Evolutionary conservation across 2,797 vertebrate genomes (phyloP).

Genomic region (Setipinna tenuifilis): DNA sequence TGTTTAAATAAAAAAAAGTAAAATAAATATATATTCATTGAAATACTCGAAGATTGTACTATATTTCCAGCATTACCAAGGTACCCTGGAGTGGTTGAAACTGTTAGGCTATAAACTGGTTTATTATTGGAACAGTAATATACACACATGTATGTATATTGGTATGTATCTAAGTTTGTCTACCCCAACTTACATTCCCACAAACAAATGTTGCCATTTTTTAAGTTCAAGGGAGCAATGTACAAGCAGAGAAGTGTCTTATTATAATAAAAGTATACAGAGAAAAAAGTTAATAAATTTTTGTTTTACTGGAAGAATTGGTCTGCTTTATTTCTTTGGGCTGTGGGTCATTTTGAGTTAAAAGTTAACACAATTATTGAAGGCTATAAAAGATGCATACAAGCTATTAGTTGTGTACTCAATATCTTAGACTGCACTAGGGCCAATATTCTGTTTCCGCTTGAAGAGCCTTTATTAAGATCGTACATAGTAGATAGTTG

Average conservation of each 20-base stretch:
- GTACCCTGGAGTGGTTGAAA: slow-evolving; percentile 78
- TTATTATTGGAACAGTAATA: slow-evolving; percentile 81
- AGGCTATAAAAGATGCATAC: no score
- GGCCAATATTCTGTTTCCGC: no score
- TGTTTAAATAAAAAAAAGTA: slow-evolving; percentile 69
- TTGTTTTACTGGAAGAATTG: slow-evolving; percentile 81
- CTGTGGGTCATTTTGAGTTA: not conserved
- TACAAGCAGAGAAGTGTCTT: slow-evolving; percentile 89
- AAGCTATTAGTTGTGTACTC: no score
- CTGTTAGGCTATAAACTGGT: slow-evolving; percentile 80
- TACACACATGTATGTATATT: slow-evolving; percentile 86
- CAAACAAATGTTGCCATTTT: slow-evolving; percentile 84
- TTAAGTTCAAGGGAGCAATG: slow-evolving; percentile 87
- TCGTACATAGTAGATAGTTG: no score
- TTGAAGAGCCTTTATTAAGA: no score
- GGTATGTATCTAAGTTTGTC: slow-evolving; percentile 86
- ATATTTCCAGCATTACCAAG: slow-evolving; percentile 78
- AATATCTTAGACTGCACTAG: no score
- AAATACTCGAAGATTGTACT: slow-evolving; percentile 82
- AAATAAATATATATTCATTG: slow-evolving; percentile 70
- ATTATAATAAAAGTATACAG: slow-evolving; percentile 87
- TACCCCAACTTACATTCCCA: slow-evolving; percentile 88
- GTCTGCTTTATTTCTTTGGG: slow-evolving; percentile 58
- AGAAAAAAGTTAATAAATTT: slow-evolving; percentile 85
- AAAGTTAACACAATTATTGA: no score